Conservation (phyloP, 2,797 vertebrate genomes). For the Epinephelus malabaricus region DNA sequence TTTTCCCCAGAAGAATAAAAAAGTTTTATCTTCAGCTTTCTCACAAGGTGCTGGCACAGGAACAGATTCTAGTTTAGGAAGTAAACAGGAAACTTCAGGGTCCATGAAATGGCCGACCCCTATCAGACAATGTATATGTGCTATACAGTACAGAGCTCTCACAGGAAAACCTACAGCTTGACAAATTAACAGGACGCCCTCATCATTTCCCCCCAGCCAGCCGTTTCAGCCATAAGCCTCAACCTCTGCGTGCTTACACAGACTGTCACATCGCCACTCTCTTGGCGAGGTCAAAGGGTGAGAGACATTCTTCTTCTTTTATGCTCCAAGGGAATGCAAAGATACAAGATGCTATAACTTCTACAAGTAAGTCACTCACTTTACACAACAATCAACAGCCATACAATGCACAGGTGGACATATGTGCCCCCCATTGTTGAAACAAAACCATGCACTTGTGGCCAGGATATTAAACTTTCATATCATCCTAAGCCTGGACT, state of each 20-base stretch:
- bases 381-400: not conserved
- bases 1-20: too few relatives aligned
- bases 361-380: not conserved
- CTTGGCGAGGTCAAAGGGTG: conserved; percentile 33
- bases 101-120: not conserved
- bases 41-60: too few relatives aligned
- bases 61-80: not conserved
- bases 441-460: too few relatives aligned
- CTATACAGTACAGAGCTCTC: conserved; percentile 7
- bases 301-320: conserved; percentile 15
- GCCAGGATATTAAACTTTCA: too few relatives aligned
- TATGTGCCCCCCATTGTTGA: too few relatives aligned
- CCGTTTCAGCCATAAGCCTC: conserved; percentile 8
- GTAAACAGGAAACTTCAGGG: not conserved
- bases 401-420: not conserved
- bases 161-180: conserved; percentile 34
- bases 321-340: conserved; percentile 10
- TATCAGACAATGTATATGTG: conserved; percentile 3
- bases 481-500: not conserved
- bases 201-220: conserved; percentile 24
- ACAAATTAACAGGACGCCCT: conserved; percentile 45
- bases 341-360: conserved; percentile 4
- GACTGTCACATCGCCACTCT: conserved; percentile 34
- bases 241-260: conserved; percentile 39
- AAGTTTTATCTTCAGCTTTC: too few relatives aligned